Evolutionary conservation across 2,797 vertebrate genomes (phyloP).

Genomic region (Pangasius krempfi): DNA sequence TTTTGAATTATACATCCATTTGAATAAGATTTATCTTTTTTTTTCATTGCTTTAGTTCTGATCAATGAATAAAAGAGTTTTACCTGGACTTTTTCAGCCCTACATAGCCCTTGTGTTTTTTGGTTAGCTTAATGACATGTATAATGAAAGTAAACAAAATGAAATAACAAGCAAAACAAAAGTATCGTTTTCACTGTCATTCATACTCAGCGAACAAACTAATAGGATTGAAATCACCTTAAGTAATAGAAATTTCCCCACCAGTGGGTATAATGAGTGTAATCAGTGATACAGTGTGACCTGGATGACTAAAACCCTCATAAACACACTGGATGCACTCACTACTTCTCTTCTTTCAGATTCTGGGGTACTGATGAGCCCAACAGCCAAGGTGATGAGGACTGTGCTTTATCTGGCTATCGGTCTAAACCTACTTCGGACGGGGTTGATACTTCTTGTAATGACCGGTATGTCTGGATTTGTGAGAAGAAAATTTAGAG

Average conservation of each 20-base stretch:
- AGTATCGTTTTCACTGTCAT: no score
- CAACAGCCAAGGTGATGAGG: background rate
- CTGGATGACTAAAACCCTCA: background rate
- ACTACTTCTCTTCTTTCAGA: constrained; percentile 2
- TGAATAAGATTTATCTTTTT: no score
- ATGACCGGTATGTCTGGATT: background rate
- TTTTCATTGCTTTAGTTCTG: no score
- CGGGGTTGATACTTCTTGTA: constrained; percentile 1
- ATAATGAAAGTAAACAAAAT: no score
- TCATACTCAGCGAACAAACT: no score
- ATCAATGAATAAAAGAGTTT: no score
- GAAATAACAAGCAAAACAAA: no score
- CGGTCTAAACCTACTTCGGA: background rate
- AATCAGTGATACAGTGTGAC: background rate
- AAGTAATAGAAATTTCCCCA: background rate
- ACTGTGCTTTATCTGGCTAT: background rate
- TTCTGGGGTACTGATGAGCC: background rate
- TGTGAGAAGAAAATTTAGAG: background rate
- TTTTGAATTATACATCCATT: no score
- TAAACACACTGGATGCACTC: background rate
- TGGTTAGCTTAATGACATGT: no score
- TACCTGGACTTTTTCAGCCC: no score
- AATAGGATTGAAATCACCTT: background rate
- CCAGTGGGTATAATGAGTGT: background rate
- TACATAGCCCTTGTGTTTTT: no score